Evolutionary conservation across 2,888 invertebrate genomes (phyloP).

Genomic region (Protodeltote pygarga): DNA sequence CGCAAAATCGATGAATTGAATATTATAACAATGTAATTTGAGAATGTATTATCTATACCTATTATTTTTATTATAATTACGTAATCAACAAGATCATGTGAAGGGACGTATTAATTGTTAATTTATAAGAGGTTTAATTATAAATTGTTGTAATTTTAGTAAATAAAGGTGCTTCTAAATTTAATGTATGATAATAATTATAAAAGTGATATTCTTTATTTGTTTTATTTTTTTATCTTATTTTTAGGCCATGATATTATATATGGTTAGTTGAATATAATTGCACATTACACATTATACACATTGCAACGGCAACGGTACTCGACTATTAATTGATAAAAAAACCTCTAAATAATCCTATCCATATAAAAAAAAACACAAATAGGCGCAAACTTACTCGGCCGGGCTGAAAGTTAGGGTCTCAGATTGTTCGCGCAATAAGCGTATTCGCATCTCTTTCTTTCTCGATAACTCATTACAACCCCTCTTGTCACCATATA

Average conservation of each 20-base stretch:
- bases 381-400: too few relatives aligned
- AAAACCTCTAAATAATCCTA: too few relatives aligned
- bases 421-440: too few relatives aligned
- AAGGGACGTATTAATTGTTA: constrained; percentile 65
- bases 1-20: constrained; percentile 12
- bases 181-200: constrained; percentile 66
- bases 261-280: not conserved
- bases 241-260: not conserved
- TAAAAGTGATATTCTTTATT: constrained; percentile 51
- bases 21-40: constrained; percentile 6
- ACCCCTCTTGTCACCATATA: too few relatives aligned
- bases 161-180: constrained; percentile 78
- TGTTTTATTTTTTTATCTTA: constrained; percentile 33
- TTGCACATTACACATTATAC: too few relatives aligned
- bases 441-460: too few relatives aligned
- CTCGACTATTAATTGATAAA: too few relatives aligned
- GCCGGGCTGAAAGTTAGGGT: too few relatives aligned
- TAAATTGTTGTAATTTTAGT: constrained; percentile 69
- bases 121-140: constrained; percentile 66
- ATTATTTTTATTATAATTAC: constrained; percentile 26
- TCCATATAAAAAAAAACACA: too few relatives aligned
- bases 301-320: too few relatives aligned
- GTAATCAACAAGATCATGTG: constrained; percentile 31
- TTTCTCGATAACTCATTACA: too few relatives aligned
- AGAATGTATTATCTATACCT: constrained; percentile 30